Conservation (phyloP, 1,140 invertebrate genomes). For the Drosophila navojoa region DNA sequence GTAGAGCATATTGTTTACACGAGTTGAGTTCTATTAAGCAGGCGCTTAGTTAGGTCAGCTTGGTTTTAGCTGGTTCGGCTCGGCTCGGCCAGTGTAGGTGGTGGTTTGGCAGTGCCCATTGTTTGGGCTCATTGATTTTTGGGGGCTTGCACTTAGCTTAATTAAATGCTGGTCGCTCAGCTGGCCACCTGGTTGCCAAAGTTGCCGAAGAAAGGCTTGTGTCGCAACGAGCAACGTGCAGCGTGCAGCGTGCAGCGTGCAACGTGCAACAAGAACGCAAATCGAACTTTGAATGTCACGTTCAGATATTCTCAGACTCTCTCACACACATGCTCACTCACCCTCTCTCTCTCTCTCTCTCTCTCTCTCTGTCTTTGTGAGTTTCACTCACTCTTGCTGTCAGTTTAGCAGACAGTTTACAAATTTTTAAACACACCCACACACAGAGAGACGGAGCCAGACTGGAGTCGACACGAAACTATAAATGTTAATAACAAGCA, state of each 20-base stretch:
- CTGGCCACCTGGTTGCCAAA: conserved; percentile 2
- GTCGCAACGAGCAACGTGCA: conserved; percentile 5
- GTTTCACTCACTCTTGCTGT: neutral
- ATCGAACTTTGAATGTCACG: conserved; percentile 73
- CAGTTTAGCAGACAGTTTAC: neutral
- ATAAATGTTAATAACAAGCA: conserved; percentile 81
- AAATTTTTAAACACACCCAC: neutral
- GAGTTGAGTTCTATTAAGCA: conserved; percentile 4
- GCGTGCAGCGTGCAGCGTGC: conserved; percentile 30
- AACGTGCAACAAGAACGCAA: conserved; percentile 36
- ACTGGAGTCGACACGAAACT: conserved; percentile 68
- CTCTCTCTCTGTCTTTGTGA: too few species aligned
- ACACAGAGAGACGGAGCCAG: conserved; percentile 1
- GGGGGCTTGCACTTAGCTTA: conserved; percentile 65
- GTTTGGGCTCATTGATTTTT: conserved; percentile 55
- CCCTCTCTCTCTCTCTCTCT: too few species aligned
- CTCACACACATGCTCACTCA: neutral
- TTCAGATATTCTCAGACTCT: conserved; percentile 18
- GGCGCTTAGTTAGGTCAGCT: conserved; percentile 4
- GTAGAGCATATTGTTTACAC: neutral
- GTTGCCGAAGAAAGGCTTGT: neutral
- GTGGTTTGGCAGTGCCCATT: neutral
- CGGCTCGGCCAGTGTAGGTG: neutral
- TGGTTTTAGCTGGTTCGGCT: neutral
- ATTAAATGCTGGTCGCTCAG: conserved; percentile 63